phyloP scores from a whole-genome alignment of 1,140 invertebrate genomes.

The Neodiprion pinetum region DNA sequence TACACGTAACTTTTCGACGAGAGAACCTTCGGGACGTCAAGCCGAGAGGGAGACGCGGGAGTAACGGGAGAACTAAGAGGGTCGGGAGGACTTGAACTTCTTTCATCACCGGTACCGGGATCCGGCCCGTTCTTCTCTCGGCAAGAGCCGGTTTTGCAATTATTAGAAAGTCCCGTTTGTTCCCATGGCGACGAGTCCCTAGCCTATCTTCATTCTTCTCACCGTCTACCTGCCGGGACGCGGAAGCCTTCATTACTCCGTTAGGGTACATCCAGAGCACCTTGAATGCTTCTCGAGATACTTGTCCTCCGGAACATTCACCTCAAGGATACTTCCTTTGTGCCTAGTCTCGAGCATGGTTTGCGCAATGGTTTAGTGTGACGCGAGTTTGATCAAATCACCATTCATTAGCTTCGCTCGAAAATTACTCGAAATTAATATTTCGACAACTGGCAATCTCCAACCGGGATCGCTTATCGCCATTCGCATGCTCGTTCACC shows the following conservation, averaged over 20 bases:
- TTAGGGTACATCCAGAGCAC: background rate
- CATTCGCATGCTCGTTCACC: no score
- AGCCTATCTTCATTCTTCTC: background rate
- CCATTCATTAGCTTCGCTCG: no score
- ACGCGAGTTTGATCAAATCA: no score
- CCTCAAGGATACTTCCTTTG: background rate
- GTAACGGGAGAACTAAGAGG: background rate
- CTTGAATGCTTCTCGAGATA: background rate
- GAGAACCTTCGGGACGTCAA: background rate
- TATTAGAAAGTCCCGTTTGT: background rate
- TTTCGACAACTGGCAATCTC: no score
- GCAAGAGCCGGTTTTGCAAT: background rate
- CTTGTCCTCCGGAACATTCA: background rate
- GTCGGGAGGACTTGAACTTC: background rate
- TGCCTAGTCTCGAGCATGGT: background rate
- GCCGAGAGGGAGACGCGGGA: background rate
- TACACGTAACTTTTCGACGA: background rate
- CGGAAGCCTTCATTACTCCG: no score
- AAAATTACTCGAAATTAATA: no score
- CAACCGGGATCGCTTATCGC: no score
- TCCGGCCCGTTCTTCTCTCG: background rate
- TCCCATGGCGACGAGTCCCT: background rate
- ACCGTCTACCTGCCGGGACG: no score
- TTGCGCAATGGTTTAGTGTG: no score
- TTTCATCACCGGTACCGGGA: background rate